Evolutionary conservation across 2,888 invertebrate genomes (phyloP), one percentile per base, ranked within the genome.

Genomic region (Syrista parreyssii): DNA sequence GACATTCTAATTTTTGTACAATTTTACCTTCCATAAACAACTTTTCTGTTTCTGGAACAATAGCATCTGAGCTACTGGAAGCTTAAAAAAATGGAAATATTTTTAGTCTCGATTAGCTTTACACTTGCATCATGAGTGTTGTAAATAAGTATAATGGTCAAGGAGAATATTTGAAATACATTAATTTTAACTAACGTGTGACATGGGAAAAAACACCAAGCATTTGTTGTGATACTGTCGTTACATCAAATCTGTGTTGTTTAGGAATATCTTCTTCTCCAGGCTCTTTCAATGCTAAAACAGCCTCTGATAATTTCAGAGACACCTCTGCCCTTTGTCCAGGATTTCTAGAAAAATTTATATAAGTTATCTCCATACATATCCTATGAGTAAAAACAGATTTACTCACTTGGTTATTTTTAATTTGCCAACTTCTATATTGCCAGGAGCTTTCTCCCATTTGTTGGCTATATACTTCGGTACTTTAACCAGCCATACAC

Each of bases 401-500:
- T 68, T 55, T 55, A 86, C 90, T 89, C 93, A 95, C 92, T 96
- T 96, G 40, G 95, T 94, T 87, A 99, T 98, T 89, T 96, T 96
- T 76, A 99, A 92, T 92, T 98, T 98, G 23, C 98, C 99, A 73
- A 98, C 98, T 93, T 98, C 98, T 88, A 97, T 95, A 89, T 96
- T 96, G 72, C 97, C 96, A n/a, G 96, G 95, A 12, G 97, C 95
- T 90, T 97, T 97, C 89, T 97, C 97, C 99, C 99, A 99, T 93
- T 96, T 96, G 87, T 97, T 97, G 9, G 98, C 97, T 85, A 99
- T 96, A 91, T 99, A 99, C 92, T 99, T 99, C 1, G 99, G 99
- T 12, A 96, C 96, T 92, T 99, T 99, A 0, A 99, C 99, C 11
- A 99, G 93, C 99, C 99, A 99, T 15, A 99, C 97, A 79, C 98